A percentile compares a stretch with the other conserved stretches of the same genome.
These are phyloP conservation scores for Pocillopora meandrina DNA, from an alignment of 92 coral and sea anemone genomes.

Conservation along the genomic window DNA sequence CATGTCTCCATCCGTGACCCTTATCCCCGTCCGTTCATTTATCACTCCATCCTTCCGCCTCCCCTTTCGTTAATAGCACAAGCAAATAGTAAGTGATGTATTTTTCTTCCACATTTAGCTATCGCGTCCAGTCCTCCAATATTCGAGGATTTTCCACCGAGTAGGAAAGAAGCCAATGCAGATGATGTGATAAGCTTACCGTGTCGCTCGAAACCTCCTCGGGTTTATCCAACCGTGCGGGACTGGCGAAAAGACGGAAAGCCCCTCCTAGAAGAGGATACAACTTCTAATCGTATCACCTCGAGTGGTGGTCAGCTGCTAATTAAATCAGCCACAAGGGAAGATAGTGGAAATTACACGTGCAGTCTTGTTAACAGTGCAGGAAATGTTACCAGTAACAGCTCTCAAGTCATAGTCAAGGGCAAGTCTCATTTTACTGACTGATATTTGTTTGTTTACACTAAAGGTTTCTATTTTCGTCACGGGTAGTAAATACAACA, in stretches of 20 bases:
- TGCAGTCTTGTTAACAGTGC: conserved; percentile 68
- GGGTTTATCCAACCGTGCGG: conserved; percentile 32
- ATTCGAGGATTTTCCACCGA: conserved; percentile 41
- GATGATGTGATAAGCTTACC: conserved; percentile 41
- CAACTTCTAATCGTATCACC: conserved; percentile 29
- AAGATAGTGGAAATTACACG: conserved; percentile 81
- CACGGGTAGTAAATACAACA: too few species aligned
- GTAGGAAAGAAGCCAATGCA: conserved; percentile 41
- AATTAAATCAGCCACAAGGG: conserved; percentile 40
- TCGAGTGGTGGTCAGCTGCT: conserved; percentile 51
- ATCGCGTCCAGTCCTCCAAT: conserved; percentile 55
- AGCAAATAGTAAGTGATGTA: neutral
- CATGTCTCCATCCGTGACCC: too few species aligned
- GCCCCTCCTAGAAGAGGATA: conserved; percentile 43
- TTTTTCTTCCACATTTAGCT: conserved; percentile 14
- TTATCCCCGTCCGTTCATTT: too few species aligned
- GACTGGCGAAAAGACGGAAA: conserved; percentile 89
- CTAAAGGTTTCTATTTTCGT: neutral
- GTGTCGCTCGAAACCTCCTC: conserved; percentile 47
- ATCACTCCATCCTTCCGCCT: neutral
- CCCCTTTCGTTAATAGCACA: neutral
- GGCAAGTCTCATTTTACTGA: conserved; percentile 10
- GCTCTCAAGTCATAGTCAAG: conserved; percentile 51
- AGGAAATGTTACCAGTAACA: conserved; percentile 57
- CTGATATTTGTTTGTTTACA: neutral